Evolutionary conservation across 1,140 invertebrate genomes (phyloP), one percentile per base, ranked within the genome.

Genomic region (Maniola jurtina): DNA sequence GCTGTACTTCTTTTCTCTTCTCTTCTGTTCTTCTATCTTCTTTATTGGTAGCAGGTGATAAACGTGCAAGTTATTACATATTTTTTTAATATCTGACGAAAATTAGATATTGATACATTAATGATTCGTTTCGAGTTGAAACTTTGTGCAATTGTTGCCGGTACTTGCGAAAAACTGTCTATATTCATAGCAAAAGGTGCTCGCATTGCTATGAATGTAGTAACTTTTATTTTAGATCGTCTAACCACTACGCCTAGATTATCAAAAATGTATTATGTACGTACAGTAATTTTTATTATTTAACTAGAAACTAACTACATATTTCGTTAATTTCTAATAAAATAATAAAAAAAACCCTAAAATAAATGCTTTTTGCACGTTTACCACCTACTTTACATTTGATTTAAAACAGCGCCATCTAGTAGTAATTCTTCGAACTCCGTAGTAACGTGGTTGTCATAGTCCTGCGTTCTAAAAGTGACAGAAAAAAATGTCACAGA

Each of bases 381-480:
- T 48, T 48, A 48, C n/a, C 42, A 34, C 13, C 13, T n/a, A 42
- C 50, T 38, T 25, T 52, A 2, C 42, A 34, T 1, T 6, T 33
- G 40, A 52, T 38, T 25, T 52, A 2, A 38, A 54, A 50, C 45
- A 68, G 35, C 67, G 73, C 66, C 74, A 77, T 79, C 76, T 79
- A 57, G 7, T 14, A 33, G 36, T 15, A 56, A 10, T 33, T 7
- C 36, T 34, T 10, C 13, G 45, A 48, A n/a, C 45, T 15, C 0
- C 13, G 8, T 48, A 6, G 45, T 48, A 14, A 6, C n/a, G 45
- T 38, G 0, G 45, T 40, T n/a, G 47, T 14, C 34, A 58, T 58
- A 38, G n/a, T 6, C 65, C 73, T 73, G 77, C 81, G 79, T 83
- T 70, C 66, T 59, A 76, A 65, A 52, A 69, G 78, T 73, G 70